Base-by-base conservation (phyloP, 2,888 invertebrate genomes). In the Arctia plantaginis region DNA sequence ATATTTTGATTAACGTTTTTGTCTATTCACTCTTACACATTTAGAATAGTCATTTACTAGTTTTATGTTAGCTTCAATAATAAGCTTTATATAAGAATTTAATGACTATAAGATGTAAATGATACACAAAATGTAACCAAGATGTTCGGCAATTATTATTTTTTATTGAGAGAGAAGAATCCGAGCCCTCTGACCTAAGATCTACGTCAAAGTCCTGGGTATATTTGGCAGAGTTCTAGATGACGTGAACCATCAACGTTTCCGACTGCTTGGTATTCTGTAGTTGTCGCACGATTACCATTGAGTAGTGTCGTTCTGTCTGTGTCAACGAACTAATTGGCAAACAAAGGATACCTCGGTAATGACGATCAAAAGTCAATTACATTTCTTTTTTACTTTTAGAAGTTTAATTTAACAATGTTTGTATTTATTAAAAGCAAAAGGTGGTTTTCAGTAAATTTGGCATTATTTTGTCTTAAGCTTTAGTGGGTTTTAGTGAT, bases 291-390 rank as follows among this genome's bases (percentile, higher is more conserved):
- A 69, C 74, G 85, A 86, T 87, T 88, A 89, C 87, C 91, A 92
- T 91, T 87, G 86, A 85, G 87, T 82, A 82, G 82, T 86, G 88
- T 86, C 87, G 76, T 76, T 74, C 75, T 77, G 82, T 59, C 69
- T 86, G 90, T 90, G 93, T 93, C 93, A 93, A 92, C 90, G 92
- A 93, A 93, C 93, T 91, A 92, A 92, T 92, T 91, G 90, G 89
- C 90, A 90, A 90, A 93, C 92, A 93, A 93, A 92, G 86, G 84
- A 78, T 83, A 78, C 73, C 75, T 66, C 66, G 30, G 71, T 80
- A 79, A 76, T 79, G 76, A 77, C 79, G 78, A 77, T 39, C 68
- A 71, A 74, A 80, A 80, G 78, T 66, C 72, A 41, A 78, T 72
- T 86, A 80, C 84, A 82, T 84, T 77, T 76, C 74, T 78, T 80